Evolutionary conservation across 2,113 vertebrate genomes (phyloP), one percentile per base, ranked within the genome.

Genomic region (Eclectus roratus): DNA sequence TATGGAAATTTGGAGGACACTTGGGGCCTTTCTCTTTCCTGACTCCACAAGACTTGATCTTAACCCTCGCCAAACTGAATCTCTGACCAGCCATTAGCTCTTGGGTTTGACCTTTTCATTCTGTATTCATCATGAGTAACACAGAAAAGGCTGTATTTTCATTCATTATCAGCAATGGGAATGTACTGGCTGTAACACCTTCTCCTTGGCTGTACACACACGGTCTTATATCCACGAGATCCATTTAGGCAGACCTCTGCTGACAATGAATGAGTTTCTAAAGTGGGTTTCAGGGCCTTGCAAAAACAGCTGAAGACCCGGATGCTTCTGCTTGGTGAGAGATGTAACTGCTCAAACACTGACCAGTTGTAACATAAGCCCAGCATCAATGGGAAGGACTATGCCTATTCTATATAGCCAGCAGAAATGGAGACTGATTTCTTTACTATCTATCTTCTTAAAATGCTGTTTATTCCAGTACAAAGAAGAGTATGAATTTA

Each of bases 1-100:
- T 81, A 96, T 97, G 95, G 96, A 96, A 97, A 98, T 97, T 97
- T 83, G 63, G 95, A 98, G 94, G 98, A 97, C 97, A 97, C 97
- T 98, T 80, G 89, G 95, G 85, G 94, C 94, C 97, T 98, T 98
- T 98, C 96, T 98, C 81, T 96, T 93, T 87, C 85, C 96, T 97
- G 94, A 94, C 95, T 97, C 95, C 43, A 1, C 1, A 49, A 91
- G 94, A 97, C 94, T 91, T 97, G 97, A 96, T 97, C 97, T 97
- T 97, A 98, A 98, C 96, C 96, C 96, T 96, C 65, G 0, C 65
- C 97, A 95, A 94, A 39, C 86, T 74, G 94, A 94, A 73, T 90
- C 66, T 93, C 93, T 97, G 87, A 77, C 60, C 76, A 94, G 94
- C 88, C 94, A 87, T 92, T 81, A 89, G 47, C 74, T 96, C 46